A percentile compares a stretch with the other conserved stretches of the same genome.
These are phyloP conservation scores for Erythrolamprus reginae DNA, from an alignment of 2,113 vertebrate genomes.

Conservation along the genomic window DNA sequence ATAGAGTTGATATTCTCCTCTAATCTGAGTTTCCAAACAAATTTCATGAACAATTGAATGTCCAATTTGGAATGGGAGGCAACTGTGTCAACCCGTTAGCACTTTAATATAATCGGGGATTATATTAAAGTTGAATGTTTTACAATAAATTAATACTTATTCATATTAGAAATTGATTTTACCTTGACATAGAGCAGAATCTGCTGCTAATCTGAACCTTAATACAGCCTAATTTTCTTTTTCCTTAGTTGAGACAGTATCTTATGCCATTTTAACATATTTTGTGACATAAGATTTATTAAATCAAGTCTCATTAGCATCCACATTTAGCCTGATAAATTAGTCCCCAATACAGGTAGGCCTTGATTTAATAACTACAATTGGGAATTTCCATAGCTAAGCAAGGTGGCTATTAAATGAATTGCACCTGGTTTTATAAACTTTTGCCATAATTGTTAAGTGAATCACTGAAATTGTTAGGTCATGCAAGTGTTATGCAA, in stretches of 20 bases:
- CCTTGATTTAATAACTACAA: too few relatives aligned
- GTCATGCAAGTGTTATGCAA: too few relatives aligned
- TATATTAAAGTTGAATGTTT: background rate
- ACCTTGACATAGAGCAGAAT: background rate
- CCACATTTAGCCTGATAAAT: background rate
- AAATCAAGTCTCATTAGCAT: background rate
- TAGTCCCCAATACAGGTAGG: background rate
- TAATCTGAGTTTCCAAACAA: background rate
- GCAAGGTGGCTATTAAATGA: too few relatives aligned
- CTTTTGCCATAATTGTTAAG: too few relatives aligned
- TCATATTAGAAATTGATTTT: background rate
- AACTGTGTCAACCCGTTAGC: background rate
- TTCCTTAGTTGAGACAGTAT: background rate
- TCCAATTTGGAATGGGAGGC: background rate
- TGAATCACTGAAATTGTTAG: too few relatives aligned
- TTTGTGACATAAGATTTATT: background rate
- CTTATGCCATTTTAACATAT: background rate
- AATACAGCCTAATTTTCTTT: background rate
- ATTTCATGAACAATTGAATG: background rate
- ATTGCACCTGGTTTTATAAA: too few relatives aligned
- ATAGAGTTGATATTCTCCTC: background rate
- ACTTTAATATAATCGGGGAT: too few relatives aligned
- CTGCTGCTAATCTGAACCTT: background rate
- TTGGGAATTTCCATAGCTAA: too few relatives aligned
- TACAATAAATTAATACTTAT: background rate